Base-by-base conservation (phyloP, 2,113 vertebrate species). In the Sporophila hypoxantha region DNA sequence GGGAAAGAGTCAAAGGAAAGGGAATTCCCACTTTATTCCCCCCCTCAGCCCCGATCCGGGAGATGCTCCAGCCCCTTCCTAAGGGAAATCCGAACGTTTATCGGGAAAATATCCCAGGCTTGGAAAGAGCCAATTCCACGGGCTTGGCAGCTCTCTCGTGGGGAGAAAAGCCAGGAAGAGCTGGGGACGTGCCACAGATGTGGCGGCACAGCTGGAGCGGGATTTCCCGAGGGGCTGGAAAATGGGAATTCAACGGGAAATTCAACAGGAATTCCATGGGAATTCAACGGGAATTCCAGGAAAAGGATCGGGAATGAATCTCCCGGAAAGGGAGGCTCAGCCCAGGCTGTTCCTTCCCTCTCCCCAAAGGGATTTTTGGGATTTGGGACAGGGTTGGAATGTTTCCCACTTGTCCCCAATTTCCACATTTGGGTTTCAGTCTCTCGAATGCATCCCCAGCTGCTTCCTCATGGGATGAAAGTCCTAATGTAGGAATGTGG, bases 61-160 rank as follows among this genome's bases (percentile, higher is more conserved):
- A 21, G 13, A 65, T 25, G 36, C 44, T 29, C 19, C 67, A 20
- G 27, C 67, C 37, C 12, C 8, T 52, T 52, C 21, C 56, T 2
- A 37, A n/a, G 44, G 2, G 2, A 39, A 21, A 25, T 0, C 0
- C 1, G 65, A n/a, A n/a, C 8, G 0, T 76, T 64, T 9, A 0
- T 29, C 5, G 46, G 66, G 6, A 10, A 10, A n/a, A n/a, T 0
- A 30, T n/a, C 15, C 5, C 21, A 0, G 47, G 39, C 50, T 56
- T n/a, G n/a, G 88, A 62, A 14, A 29, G 18, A 7, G 29, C 18
- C 41, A 5, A 56, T 92, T 93, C 53, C 3, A 30, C 47, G 73
- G 82, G 80, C 87, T 15, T n/a, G 81, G 62, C 42, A 53, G 92
- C 94, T 80, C 89, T 91, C 94, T 93, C 34, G 76, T 82, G 93